A percentile compares a stretch with the other conserved stretches of the same genome.
Conservation (phyloP, 2,888 invertebrate species). For the Limnephilus rhombicus region DNA sequence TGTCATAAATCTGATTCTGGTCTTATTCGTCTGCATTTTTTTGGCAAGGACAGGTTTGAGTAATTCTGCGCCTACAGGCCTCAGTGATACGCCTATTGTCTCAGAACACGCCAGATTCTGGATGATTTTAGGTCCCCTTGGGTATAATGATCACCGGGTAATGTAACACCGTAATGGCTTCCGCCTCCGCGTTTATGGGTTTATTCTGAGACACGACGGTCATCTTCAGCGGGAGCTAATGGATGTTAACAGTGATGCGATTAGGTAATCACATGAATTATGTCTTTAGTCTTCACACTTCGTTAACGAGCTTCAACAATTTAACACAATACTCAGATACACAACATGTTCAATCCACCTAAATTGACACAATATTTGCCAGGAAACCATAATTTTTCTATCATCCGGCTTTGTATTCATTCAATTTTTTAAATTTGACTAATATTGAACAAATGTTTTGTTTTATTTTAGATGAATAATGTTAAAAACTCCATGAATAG, state of each 20-base stretch:
- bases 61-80: slow-evolving; percentile 12
- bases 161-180: slow-evolving; percentile 16
- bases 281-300: neutral
- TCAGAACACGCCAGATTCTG: neutral
- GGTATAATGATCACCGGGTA: slow-evolving; percentile 24
- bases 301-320: neutral
- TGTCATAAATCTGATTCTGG: neutral
- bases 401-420: too few species aligned
- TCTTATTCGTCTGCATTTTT: neutral
- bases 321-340: neutral
- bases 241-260: slow-evolving; percentile 25
- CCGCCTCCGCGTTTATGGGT: slow-evolving; percentile 17
- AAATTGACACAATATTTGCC: too few species aligned
- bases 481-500: too few species aligned
- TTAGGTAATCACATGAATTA: slow-evolving; percentile 18
- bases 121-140: slow-evolving; percentile 34
- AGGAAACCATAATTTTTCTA: too few species aligned
- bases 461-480: too few species aligned
- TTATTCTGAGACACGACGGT: slow-evolving; percentile 27
- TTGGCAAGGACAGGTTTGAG: neutral
- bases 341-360: too few species aligned
- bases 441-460: too few species aligned
- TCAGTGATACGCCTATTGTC: neutral
- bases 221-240: slow-evolving; percentile 7
- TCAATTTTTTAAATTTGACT: too few species aligned